Evolutionary conservation across 2,888 invertebrate genomes (phyloP).

Genomic region (Parnassius smintheus): DNA sequence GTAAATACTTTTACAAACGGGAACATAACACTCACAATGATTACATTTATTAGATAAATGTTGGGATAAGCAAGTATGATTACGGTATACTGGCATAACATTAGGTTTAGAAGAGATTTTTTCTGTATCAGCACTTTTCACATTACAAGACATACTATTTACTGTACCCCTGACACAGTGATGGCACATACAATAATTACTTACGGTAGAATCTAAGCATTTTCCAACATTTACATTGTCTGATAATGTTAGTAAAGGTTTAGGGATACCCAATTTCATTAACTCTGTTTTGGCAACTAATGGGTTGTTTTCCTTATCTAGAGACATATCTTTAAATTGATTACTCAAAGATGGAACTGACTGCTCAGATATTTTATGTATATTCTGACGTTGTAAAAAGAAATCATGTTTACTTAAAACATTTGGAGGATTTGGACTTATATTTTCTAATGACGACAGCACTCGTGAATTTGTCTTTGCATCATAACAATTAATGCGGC

Average conservation of each 20-base stretch:
- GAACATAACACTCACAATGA: conserved; percentile 29
- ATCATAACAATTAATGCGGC: not conserved
- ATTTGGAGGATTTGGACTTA: conserved; percentile 42
- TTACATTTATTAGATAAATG: conserved; percentile 20
- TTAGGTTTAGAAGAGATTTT: conserved; percentile 7
- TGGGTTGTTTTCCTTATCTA: conserved; percentile 62
- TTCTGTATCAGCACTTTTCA: conserved; percentile 8
- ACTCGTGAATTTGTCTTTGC: conserved; percentile 29
- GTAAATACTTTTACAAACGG: conserved; percentile 13
- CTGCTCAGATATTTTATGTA: conserved; percentile 38
- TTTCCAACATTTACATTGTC: conserved; percentile 8
- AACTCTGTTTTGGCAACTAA: conserved; percentile 47
- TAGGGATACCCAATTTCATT: conserved; percentile 35
- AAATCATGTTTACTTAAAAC: conserved; percentile 52
- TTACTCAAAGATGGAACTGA: conserved; percentile 39
- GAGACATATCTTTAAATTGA: conserved; percentile 43
- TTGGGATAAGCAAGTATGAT: conserved; percentile 24
- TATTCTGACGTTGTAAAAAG: conserved; percentile 59
- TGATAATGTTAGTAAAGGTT: conserved; percentile 13
- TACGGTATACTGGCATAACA: conserved; percentile 16
- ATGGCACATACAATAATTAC: conserved; percentile 52
- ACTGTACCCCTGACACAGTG: conserved; percentile 45
- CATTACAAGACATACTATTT: conserved; percentile 2
- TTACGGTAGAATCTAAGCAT: conserved; percentile 37
- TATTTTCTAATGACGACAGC: conserved; percentile 44